Base-by-base conservation (phyloP, 2,797 vertebrate genomes). In the Geotria australis region DNA sequence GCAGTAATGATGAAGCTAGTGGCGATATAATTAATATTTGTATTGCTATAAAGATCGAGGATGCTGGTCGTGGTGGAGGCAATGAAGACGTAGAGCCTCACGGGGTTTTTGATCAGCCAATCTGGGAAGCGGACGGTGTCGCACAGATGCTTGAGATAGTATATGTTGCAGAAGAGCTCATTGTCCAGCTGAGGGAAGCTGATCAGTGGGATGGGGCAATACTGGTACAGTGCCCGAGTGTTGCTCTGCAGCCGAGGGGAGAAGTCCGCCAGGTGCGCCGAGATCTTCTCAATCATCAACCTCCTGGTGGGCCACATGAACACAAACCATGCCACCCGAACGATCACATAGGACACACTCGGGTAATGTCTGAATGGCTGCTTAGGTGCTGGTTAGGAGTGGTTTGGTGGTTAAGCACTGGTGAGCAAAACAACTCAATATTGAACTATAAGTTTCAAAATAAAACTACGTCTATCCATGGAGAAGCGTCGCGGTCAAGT, bases 141-240 rank as follows among this genome's bases (percentile, higher is more conserved):
- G 63, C 89, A 96, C 58, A 98, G 79, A 67, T 98, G 91, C 65
- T 83, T 80, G 74, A 98, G 86, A 75, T 98, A 98, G 80, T 98
- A 98, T 70, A 98, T 96, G 71, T 81, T 96, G 72, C 91, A 98
- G 77, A 98, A 98, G 10, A 98, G 76, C 69, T 98, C 91, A 51
- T 81, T 77, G 66, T 95, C 86, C 64, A 98, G 76, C 64, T 96
- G 91, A 55, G 91, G 89, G 68, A 86, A 98, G 74, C 71, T 95
- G 73, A 98, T 78, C 48, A 83, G 73, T 0, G 91, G 91, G 62
- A 98, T 94, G 57, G 91, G 91, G 63, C 91, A 98, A 67, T 96
- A 98, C 5, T 98, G 91, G 68, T 96, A 98, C 58, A 98, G 79
- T 5, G 91, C 89, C 62, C 89, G 77, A 2, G 89, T 98, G 70